Percentiles rank a stretch among this genome's conserved stretches.
These are phyloP conservation scores for Gouania willdenowi DNA, from an alignment of 2,797 vertebrate species.

Conservation along the genomic window DNA sequence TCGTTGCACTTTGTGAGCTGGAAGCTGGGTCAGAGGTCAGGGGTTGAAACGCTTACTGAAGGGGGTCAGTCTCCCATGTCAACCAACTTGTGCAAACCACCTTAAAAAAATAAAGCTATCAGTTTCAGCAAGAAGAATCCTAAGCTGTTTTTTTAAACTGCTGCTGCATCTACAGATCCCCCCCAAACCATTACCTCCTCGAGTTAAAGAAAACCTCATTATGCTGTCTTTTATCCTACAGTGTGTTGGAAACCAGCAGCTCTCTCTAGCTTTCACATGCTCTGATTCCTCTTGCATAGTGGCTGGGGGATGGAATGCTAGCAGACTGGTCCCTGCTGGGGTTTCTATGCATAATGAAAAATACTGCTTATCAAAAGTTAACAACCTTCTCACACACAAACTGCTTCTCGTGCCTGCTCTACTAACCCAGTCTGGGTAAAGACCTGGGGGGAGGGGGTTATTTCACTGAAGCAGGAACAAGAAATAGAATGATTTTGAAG, in stretches of 20 bases:
- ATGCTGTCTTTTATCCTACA: background rate
- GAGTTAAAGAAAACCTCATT: background rate
- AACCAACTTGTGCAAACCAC: constrained; percentile 23
- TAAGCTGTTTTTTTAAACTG: background rate
- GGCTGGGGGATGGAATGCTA: constrained; percentile 5
- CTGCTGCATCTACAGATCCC: background rate
- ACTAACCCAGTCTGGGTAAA: constrained; percentile 46
- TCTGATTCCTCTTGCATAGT: constrained; percentile 9
- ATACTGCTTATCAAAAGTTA: constrained; percentile 67
- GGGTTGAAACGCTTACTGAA: constrained; percentile 25
- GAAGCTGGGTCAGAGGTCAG: constrained; percentile 43
- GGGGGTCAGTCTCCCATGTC: constrained; percentile 37
- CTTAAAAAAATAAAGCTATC: constrained; percentile 17
- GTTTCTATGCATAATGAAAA: constrained; percentile 57
- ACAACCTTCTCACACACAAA: constrained; percentile 42
- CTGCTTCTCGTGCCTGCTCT: constrained; percentile 25
- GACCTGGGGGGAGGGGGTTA: constrained; percentile 11
- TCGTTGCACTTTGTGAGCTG: constrained; percentile 17
- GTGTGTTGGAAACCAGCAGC: constrained; percentile 7
- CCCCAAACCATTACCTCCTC: too few species aligned
- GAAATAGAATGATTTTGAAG: background rate
- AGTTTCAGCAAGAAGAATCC: constrained; percentile 4
- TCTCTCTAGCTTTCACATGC: constrained; percentile 4
- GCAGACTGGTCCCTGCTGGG: constrained; percentile 12
- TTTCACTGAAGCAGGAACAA: background rate